Evolutionary conservation across 2,888 invertebrate genomes (phyloP).

Genomic region (Synergus umbraculus): DNA sequence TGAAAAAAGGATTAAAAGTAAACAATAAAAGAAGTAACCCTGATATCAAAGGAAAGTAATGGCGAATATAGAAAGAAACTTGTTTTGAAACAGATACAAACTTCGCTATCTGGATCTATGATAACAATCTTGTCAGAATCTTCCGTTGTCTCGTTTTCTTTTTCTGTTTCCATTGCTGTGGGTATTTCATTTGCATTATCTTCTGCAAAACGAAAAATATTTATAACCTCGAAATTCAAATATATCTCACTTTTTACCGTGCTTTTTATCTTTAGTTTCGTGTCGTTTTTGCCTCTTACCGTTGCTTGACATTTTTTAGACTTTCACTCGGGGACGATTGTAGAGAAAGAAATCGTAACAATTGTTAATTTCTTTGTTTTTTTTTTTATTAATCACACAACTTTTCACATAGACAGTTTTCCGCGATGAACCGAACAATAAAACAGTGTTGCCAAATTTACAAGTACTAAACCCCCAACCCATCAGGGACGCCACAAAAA

Average conservation of each 20-base stretch:
- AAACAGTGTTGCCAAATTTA: not conserved
- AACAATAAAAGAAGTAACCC: not conserved
- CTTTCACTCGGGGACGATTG: not conserved
- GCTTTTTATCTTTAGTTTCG: not conserved
- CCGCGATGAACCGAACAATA: not conserved
- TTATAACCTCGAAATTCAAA: not conserved
- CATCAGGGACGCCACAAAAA: not conserved
- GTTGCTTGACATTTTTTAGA: conserved; percentile 16
- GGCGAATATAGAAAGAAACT: conserved; percentile 22
- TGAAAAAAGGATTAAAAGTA: conserved; percentile 15
- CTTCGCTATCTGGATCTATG: conserved; percentile 82
- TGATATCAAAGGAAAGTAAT: not conserved
- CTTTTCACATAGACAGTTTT: too few relatives aligned
- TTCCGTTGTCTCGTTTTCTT: conserved; percentile 61
- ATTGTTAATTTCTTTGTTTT: not conserved
- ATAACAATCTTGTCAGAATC: conserved; percentile 82
- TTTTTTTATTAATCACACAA: not conserved
- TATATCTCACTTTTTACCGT: not conserved
- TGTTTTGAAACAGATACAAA: conserved; percentile 55
- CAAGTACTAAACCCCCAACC: not conserved
- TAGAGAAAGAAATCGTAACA: not conserved
- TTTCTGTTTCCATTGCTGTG: conserved; percentile 64
- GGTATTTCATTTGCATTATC: conserved; percentile 65
- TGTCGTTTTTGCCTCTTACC: not conserved
- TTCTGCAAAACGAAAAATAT: conserved; percentile 47